A percentile compares a stretch with the other conserved stretches of the same genome.
Conservation (phyloP, 2,797 vertebrate species). For the Psittacula echo region DNA sequence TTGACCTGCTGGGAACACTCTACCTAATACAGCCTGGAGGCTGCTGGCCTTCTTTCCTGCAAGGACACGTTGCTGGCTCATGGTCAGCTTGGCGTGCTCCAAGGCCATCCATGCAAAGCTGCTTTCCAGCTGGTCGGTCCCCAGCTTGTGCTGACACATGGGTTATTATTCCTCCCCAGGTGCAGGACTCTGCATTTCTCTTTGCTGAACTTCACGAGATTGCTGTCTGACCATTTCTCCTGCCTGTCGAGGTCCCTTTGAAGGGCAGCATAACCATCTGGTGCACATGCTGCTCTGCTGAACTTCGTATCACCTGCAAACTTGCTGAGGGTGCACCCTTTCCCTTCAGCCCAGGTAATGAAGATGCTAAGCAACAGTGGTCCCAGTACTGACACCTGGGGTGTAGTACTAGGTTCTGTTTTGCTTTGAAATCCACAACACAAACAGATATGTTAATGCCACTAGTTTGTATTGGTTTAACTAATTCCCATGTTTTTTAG, state of each 20-base stretch:
- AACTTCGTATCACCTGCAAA: not conserved
- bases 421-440: not conserved
- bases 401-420: not conserved
- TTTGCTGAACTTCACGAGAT: not conserved
- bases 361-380: not conserved
- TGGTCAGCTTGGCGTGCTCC: not conserved
- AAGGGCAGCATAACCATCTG: slow-evolving; percentile 28
- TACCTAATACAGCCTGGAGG: not conserved
- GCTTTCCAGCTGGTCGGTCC: not conserved
- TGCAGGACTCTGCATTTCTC: not conserved
- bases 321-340: not conserved
- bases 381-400: not conserved
- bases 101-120: not conserved
- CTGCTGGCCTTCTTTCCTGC: not conserved
- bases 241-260: not conserved
- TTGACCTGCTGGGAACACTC: accelerated
- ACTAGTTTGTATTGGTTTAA: not conserved
- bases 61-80: not conserved
- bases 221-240: not conserved
- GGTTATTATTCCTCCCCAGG: not conserved
- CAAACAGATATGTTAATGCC: not conserved
- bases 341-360: not conserved
- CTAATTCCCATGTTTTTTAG: not conserved
- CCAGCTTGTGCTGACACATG: not conserved
- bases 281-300: not conserved